Conservation (phyloP, 2,113 vertebrate genomes). For the Elanus axillaris region DNA sequence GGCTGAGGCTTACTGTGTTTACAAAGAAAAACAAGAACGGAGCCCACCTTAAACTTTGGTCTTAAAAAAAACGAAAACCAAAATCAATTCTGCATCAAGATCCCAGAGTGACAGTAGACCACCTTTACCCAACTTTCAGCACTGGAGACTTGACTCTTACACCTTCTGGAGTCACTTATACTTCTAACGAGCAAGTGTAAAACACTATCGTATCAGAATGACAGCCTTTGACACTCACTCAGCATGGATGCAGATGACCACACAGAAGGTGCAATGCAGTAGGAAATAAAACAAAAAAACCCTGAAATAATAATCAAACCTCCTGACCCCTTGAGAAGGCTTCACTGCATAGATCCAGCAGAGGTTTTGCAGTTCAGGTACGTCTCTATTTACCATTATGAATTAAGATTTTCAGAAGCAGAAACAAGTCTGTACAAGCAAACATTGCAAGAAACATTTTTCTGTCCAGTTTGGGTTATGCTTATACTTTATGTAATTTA, state of each 20-base stretch:
- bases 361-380: neutral
- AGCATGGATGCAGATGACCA: neutral
- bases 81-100: neutral
- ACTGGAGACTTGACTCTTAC: neutral
- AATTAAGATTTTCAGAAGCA: neutral
- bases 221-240: slow-evolving; percentile 24
- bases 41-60: neutral
- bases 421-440: neutral
- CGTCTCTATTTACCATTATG: neutral
- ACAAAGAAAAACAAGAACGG: neutral
- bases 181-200: neutral
- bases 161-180: slow-evolving; percentile 23
- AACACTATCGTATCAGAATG: neutral
- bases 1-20: neutral
- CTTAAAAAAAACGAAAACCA: neutral
- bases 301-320: neutral
- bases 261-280: neutral
- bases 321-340: neutral
- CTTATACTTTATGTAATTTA: neutral
- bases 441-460: neutral
- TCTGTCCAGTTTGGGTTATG: neutral
- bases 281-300: neutral
- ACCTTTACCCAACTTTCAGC: neutral
- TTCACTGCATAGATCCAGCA: neutral
- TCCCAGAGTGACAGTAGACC: neutral